Evolutionary conservation across 2,797 vertebrate species (phyloP).

Genomic region (Acanthurus tractus): DNA sequence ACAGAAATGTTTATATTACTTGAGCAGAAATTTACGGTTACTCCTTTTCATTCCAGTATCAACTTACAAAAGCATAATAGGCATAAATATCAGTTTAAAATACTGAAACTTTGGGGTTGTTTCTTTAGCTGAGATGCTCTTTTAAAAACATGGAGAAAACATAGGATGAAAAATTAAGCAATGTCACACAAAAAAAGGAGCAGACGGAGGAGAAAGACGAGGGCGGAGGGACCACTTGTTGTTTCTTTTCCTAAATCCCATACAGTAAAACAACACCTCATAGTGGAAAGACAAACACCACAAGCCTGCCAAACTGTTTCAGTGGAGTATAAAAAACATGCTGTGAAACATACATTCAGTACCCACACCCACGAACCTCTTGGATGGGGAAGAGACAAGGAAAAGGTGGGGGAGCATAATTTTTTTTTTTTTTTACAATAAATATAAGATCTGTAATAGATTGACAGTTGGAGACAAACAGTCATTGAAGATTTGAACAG

Average conservation of each 20-base stretch:
- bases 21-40: neutral
- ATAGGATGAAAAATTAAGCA: neutral
- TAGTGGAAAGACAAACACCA: neutral
- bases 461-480: neutral
- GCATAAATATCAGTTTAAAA: neutral
- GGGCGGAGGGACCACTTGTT: no score
- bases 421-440: constrained; percentile 4
- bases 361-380: constrained; percentile 19
- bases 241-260: constrained; percentile 11
- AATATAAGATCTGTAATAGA: constrained; percentile 12
- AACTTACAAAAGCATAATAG: neutral
- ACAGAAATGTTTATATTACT: neutral
- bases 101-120: no score
- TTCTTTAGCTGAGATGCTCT: neutral
- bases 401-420: neutral
- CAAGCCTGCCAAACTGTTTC: constrained; percentile 11
- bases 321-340: constrained; percentile 25
- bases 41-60: neutral
- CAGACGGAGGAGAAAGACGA: neutral
- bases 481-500: neutral
- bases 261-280: neutral
- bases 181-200: neutral
- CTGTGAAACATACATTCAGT: constrained; percentile 24
- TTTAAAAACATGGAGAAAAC: neutral
- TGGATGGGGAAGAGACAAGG: neutral